These are phyloP conservation scores for Pleuronectes platessa DNA, from an alignment of 2,113 vertebrate species.

Conservation along the genomic window DNA sequence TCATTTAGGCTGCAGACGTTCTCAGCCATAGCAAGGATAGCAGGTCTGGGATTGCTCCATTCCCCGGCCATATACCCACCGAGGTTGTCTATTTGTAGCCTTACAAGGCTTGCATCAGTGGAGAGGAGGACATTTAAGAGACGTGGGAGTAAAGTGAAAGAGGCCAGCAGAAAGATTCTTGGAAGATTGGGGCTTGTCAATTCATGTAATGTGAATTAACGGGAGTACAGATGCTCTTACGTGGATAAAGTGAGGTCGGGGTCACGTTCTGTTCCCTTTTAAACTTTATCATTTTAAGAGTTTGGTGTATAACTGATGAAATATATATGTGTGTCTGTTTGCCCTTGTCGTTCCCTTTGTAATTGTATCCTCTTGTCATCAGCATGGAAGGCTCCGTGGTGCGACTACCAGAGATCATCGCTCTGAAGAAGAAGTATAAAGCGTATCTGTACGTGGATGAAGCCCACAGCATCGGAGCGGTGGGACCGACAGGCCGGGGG, in stretches of 20 bases:
- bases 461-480: slow-evolving; percentile 92
- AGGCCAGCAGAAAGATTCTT: slow-evolving; percentile 43
- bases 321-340: background rate
- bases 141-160: slow-evolving; percentile 45
- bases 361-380: slow-evolving; percentile 21
- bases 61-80: slow-evolving; percentile 34
- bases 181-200: slow-evolving; percentile 27
- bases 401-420: slow-evolving; percentile 87
- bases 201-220: slow-evolving; percentile 42
- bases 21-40: slow-evolving; percentile 38
- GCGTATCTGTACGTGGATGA: slow-evolving; percentile 95
- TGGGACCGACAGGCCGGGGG: slow-evolving; percentile 87
- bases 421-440: slow-evolving; percentile 95
- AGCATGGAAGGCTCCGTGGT: slow-evolving; percentile 96
- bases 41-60: slow-evolving; percentile 59
- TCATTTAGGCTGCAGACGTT: slow-evolving; percentile 62
- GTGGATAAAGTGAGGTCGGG: background rate
- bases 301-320: slow-evolving; percentile 25
- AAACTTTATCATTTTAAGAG: slow-evolving; percentile 1
- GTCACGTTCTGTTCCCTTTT: slow-evolving; percentile 25
- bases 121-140: slow-evolving; percentile 39
- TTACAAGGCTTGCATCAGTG: slow-evolving; percentile 61
- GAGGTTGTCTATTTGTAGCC: slow-evolving; percentile 54
- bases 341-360: background rate
- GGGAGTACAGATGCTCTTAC: slow-evolving; percentile 25